Percentiles rank a stretch among this genome's conserved stretches.
phyloP scores from a whole-genome alignment of 1,140 invertebrate species.

The Drosophila dunni region DNA sequence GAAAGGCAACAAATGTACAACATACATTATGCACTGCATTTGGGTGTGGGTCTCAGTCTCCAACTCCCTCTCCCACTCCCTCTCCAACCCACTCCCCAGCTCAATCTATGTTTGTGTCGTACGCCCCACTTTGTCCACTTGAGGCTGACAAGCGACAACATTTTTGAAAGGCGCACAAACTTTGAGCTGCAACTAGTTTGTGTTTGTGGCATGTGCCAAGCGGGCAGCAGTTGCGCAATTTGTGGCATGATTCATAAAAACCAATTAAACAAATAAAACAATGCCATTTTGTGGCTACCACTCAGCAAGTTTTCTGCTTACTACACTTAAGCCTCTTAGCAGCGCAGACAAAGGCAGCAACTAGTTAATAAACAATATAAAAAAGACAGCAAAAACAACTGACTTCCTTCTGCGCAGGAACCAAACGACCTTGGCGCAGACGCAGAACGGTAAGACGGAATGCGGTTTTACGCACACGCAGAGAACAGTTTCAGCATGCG shows the following conservation, averaged over 20 bases:
- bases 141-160: slow-evolving; percentile 57
- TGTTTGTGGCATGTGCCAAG: slow-evolving; percentile 70
- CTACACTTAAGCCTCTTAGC: slow-evolving; percentile 63
- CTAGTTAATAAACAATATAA: too few species aligned
- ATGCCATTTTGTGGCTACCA: slow-evolving; percentile 23
- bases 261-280: slow-evolving; percentile 63
- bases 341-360: slow-evolving; percentile 53
- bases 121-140: slow-evolving; percentile 48
- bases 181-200: slow-evolving; percentile 14
- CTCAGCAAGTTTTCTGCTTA: slow-evolving; percentile 34
- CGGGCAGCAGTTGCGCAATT: slow-evolving; percentile 63
- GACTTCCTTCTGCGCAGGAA: slow-evolving; percentile 72
- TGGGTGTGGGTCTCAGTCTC: slow-evolving; percentile 39
- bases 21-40: slow-evolving; percentile 25
- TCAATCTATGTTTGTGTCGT: slow-evolving; percentile 2
- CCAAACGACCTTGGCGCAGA: slow-evolving; percentile 52
- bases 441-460: slow-evolving; percentile 19
- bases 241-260: slow-evolving; percentile 59
- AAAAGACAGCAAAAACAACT: slow-evolving; percentile 7
- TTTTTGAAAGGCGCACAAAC: slow-evolving; percentile 62
- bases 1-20: slow-evolving; percentile 52
- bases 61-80: too few species aligned
- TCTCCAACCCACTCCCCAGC: too few species aligned
- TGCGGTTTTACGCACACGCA: slow-evolving; percentile 61
- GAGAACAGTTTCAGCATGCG: slow-evolving; percentile 68